Evolutionary conservation across 2,113 vertebrate genomes (phyloP), one percentile per base, ranked within the genome.

Genomic region (Noturus placidus): DNA sequence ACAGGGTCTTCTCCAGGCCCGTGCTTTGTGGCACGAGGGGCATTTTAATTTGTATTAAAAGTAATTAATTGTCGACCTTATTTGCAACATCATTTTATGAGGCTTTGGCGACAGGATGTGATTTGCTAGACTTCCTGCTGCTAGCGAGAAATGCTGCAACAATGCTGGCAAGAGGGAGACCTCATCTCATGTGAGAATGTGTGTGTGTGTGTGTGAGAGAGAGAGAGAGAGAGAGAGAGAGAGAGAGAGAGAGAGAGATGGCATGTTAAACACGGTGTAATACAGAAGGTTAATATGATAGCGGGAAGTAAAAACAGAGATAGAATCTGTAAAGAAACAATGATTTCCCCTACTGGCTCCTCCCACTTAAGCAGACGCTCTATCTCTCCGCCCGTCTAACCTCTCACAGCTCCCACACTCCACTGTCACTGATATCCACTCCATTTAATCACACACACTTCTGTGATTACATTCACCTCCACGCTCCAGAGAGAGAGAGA

Each of bases 1-100:
- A 72, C 78, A 84, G 80, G 86, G 70, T 89, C 84, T 86, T 70
- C 72, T 87, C 56, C 87, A 52, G 20, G n/a, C 50, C 63, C 30
- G 4, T 35, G 70, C 42, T 85, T 67, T 46, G 76, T 33, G 63
- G 42, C 56, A 85, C 42, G 85, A 86, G 83, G 88, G 87, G 88
- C 85, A 65, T 89, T 91, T 91, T 87, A 85, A 87, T 90, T 92
- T 91, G 87, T 86, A 89, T 91, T 89, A 88, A 89, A 87, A 87
- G 81, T 91, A 89, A 92, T 91, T 92, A 89, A 91, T 91, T 79
- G 88, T 87, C 80, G 79, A 86, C 84, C 89, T 88, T 46, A 57
- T 87, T 88, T 87, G 85, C 89, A 54, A 81, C 78, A 54, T 54
- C 54, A 30, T 87, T 92, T 90, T 91, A 89, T 88, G 91, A 87